A percentile compares a stretch with the other conserved stretches of the same genome.
These are phyloP conservation scores for Heterodera carotae DNA, from an alignment of 1,140 invertebrate species.

Conservation along the genomic window DNA sequence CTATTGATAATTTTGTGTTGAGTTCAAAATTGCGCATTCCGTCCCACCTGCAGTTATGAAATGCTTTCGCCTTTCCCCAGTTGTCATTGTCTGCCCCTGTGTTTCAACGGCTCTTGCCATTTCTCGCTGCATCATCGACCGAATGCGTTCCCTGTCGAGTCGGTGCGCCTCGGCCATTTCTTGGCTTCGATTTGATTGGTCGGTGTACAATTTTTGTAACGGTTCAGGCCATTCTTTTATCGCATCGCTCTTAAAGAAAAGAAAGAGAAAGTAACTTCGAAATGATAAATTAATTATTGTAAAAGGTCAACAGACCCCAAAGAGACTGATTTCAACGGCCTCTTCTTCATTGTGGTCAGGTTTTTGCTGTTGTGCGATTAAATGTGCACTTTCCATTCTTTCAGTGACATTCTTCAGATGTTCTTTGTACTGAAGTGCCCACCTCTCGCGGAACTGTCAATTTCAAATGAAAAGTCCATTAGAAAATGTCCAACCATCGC, in stretches of 20 bases:
- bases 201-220: slow-evolving; percentile 26
- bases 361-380: background rate
- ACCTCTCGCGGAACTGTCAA: slow-evolving; percentile 23
- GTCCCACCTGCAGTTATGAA: background rate
- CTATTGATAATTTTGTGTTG: background rate
- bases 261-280: background rate
- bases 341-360: background rate
- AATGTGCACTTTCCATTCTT: slow-evolving; percentile 17
- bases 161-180: slow-evolving; percentile 27
- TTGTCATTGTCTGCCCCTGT: background rate
- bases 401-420: slow-evolving; percentile 10
- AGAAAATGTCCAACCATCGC: slow-evolving; percentile 27
- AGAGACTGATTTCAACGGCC: slow-evolving; percentile 1
- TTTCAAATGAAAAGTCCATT: background rate
- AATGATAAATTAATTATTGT: background rate
- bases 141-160: slow-evolving; percentile 26
- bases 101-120: background rate
- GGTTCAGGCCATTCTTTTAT: slow-evolving; percentile 23
- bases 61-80: background rate
- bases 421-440: slow-evolving; percentile 18
- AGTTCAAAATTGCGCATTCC: background rate
- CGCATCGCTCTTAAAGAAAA: slow-evolving; percentile 8
- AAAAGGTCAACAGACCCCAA: background rate
- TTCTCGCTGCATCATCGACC: slow-evolving; percentile 25
- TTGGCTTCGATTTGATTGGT: slow-evolving; percentile 19